phyloP scores from a whole-genome alignment of 2,888 invertebrate genomes.

The Creontiades dilutus region DNA sequence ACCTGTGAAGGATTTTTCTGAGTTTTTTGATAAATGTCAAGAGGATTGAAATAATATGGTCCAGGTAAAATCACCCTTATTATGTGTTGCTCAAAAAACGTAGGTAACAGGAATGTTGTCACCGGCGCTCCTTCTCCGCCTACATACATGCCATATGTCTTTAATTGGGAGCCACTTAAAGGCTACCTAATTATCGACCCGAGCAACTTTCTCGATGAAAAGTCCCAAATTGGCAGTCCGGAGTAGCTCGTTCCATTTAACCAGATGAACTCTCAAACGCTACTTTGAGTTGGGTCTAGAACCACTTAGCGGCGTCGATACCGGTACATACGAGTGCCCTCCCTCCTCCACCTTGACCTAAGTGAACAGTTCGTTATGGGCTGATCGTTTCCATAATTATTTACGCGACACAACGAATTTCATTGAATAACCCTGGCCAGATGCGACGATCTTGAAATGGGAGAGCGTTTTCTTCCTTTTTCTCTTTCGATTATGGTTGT shows the following conservation, averaged over 20 bases:
- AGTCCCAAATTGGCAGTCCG: conserved; percentile 4
- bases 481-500: conserved; percentile 16
- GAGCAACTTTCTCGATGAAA: not conserved
- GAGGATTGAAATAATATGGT: too few species aligned
- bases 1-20: too few species aligned
- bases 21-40: too few species aligned
- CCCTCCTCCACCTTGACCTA: not conserved
- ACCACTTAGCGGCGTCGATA: not conserved
- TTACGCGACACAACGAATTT: conserved; percentile 20
- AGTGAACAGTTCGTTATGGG: not conserved
- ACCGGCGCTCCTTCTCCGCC: conserved; percentile 13
- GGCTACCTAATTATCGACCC: conserved; percentile 15
- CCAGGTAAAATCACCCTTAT: too few species aligned
- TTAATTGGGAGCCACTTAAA: conserved; percentile 33
- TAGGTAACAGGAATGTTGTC: conserved; percentile 19
- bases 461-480: not conserved
- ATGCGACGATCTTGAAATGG: not conserved
- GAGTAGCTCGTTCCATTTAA: conserved; percentile 13
- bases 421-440: conserved; percentile 7
- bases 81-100: too few species aligned
- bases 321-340: not conserved
- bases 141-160: conserved; percentile 47
- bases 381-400: conserved; percentile 2
- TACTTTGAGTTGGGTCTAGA: not conserved
- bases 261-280: not conserved